These are phyloP conservation scores for Syngnathus typhle DNA, from an alignment of 2,113 vertebrate genomes.

Conservation along the genomic window DNA sequence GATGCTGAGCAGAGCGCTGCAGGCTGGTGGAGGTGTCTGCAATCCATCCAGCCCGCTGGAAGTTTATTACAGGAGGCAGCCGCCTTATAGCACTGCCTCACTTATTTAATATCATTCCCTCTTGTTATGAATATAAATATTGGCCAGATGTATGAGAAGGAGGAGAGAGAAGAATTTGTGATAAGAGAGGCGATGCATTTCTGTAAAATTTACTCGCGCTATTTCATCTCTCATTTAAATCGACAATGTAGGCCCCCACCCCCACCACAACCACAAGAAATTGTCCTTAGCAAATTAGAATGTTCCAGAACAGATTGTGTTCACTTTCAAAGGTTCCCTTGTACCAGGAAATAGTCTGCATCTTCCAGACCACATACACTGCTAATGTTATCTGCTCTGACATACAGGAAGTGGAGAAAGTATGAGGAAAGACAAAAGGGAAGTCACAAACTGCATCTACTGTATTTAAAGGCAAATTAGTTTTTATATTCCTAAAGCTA, in stretches of 20 bases:
- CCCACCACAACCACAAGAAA: too few species aligned
- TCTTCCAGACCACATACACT: not conserved
- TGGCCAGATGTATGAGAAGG: slow-evolving; percentile 40
- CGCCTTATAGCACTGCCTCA: slow-evolving; percentile 5
- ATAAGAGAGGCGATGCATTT: slow-evolving; percentile 19
- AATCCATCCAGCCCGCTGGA: slow-evolving; percentile 20
- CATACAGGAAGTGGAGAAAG: slow-evolving; percentile 69
- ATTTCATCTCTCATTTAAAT: too few species aligned
- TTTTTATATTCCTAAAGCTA: too few species aligned
- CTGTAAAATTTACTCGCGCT: too few species aligned
- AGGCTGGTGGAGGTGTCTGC: slow-evolving; percentile 29
- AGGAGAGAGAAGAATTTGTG: slow-evolving; percentile 15
- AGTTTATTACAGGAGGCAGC: slow-evolving; percentile 7
- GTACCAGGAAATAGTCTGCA: not conserved
- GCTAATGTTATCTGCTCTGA: slow-evolving; percentile 30
- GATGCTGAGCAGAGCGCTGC: slow-evolving; percentile 19
- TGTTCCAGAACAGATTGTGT: not conserved
- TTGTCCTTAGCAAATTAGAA: too few species aligned
- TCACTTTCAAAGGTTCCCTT: not conserved
- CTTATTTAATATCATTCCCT: slow-evolving; percentile 26
- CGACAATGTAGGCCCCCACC: too few species aligned
- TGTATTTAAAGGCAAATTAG: not conserved
- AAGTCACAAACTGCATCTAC: slow-evolving; percentile 8
- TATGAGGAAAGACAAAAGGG: slow-evolving; percentile 35
- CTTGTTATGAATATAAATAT: slow-evolving; percentile 60